Base-by-base conservation (phyloP, 1,140 invertebrate genomes). In the Heliconius melpomene region DNA sequence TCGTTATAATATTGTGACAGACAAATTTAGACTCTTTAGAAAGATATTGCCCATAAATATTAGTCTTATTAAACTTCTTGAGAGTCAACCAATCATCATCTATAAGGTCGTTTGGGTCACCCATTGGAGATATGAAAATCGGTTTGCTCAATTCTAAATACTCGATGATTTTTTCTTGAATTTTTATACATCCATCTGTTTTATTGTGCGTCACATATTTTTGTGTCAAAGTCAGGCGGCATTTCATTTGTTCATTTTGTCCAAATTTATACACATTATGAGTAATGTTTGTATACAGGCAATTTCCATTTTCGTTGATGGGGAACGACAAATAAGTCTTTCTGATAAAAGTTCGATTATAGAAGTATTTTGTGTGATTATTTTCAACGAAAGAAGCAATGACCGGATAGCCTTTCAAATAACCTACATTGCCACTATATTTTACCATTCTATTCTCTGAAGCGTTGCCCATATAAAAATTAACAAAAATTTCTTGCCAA, bases 341-440 rank as follows among this genome's bases (percentile, higher is more conserved):
- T 9, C 38, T 57, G 36, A 40, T 18, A 60, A 26, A 52, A 20
- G 81, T 86, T 23, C 70, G 77, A 54, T 93, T 90, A 52, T 85
- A 94, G 83, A 91, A 94, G 23, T 86, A 76, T 7, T 87, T 66
- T n/a, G 90, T 88, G 66, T 90, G 84, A 81, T 94, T 93, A 40
- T 60, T 82, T 77, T 85, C 83, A 18, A 72, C 80, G 72, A 66
- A 85, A 66, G 93, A 93, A 46, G 76, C 78, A 16, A 94, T 89
- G 8, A 94, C 66, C 2, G 90, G 89, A n/a, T 87, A 77, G 23
- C 87, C 86, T 60, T 46, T 57, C 5, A 88, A 78, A 75, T 94
- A 94, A 20, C 93, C 91, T 16, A 88, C 89, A 82, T 86, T 93
- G 5, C 93, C 93, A 83, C 93, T 94, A 7, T 89, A 86, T 75